Evolutionary conservation across 2,888 invertebrate species (phyloP), one percentile per base, ranked within the genome.

Genomic region (Euplagia quadripunctaria): DNA sequence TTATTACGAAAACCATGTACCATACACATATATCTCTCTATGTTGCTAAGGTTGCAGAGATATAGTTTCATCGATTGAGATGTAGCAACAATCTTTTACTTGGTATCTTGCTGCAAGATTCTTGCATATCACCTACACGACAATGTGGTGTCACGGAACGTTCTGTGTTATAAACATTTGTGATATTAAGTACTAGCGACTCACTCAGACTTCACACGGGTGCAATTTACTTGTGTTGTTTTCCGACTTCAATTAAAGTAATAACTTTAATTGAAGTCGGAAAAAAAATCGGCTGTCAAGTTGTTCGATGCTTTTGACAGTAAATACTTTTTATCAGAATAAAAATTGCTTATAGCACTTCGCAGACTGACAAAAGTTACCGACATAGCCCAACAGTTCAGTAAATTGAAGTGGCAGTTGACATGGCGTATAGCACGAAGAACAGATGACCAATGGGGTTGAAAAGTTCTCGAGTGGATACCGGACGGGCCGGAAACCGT

Each of bases 1-100:
- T 52, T 63, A 74, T 85, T 82, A 81, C 77, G 77, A 83, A 79
- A 83, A 76, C 64, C 46, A 74, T 65, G 70, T 78, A 76, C 79
- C 75, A 67, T 69, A 31, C 61, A 71, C 55, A 73, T 65, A 73
- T 74, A 72, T 79, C 70, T 64, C 71, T 68, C 74, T 73, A 81
- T 72, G 68, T 73, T 72, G 41, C 65, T 55, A 58, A 73, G 42
- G 64, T 64, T 64, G 16, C 52, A 43, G 41, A 70, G 31, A 51
- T 61, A 63, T 61, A 58, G 9, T 70, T 63, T 63, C 43, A 67
- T 70, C 43, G 20, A 67, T 70, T 51, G 43, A 58, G 55, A 64
- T 74, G 67, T 42, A 55, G 67, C n/a, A 74, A 67, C 9, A 46
- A n/a, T 46, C 17, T 69, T n/a, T 55, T 49, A 55, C 1, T 31